Percentiles rank a stretch among this genome's conserved stretches.
phyloP scores from a whole-genome alignment of 2,797 vertebrate species.

The Lacerta viridis region DNA sequence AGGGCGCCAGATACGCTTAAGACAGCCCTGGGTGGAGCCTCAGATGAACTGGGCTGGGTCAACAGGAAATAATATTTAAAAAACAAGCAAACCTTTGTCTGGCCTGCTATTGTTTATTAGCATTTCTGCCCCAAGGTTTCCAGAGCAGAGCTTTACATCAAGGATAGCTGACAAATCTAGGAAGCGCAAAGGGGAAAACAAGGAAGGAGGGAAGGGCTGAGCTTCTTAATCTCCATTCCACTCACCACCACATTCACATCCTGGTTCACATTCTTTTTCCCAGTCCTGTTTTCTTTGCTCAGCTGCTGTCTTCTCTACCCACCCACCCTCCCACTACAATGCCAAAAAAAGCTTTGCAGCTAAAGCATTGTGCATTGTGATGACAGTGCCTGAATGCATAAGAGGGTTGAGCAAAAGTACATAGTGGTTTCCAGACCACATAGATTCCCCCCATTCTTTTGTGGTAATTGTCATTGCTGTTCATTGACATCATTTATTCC shows the following conservation, averaged over 20 bases:
- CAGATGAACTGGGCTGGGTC: background rate
- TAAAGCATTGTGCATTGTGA: conserved; percentile 49
- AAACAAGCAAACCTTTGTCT: background rate
- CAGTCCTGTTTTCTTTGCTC: conserved; percentile 60
- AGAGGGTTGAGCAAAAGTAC: conserved; percentile 36
- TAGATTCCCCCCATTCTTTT: conserved; percentile 27
- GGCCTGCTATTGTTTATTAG: background rate
- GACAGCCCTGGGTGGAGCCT: too few species aligned
- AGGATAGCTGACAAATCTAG: background rate
- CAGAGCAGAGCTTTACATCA: background rate
- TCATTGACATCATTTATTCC: background rate
- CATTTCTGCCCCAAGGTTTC: background rate
- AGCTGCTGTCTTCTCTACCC: conserved; percentile 71
- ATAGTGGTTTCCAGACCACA: conserved; percentile 38
- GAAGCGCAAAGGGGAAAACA: conserved; percentile 8
- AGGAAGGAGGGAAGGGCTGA: background rate
- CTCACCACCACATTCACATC: conserved; percentile 25
- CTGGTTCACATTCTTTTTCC: conserved; percentile 61
- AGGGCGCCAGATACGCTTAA: too few species aligned
- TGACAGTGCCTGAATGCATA: conserved; percentile 56
- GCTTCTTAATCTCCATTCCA: conserved; percentile 43
- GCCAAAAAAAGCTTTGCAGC: conserved; percentile 76
- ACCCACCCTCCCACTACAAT: conserved; percentile 72
- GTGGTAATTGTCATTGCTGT: background rate
- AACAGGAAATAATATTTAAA: background rate